Conservation (phyloP, 2,888 invertebrate genomes). For the Hymenopus coronatus region DNA sequence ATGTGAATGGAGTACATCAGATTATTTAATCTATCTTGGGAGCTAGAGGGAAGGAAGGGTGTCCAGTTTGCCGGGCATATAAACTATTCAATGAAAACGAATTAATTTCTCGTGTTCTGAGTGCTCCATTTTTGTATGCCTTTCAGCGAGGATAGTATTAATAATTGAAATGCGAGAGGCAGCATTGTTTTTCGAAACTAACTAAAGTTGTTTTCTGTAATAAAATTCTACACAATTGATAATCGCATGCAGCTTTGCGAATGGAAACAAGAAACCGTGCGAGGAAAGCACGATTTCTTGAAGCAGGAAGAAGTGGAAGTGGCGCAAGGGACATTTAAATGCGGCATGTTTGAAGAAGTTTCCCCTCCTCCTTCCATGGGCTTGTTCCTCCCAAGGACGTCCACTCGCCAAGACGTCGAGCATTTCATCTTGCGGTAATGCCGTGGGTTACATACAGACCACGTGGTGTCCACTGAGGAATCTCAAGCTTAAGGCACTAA, state of each 20-base stretch:
- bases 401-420: background rate
- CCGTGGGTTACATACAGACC: background rate
- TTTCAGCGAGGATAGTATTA: no score
- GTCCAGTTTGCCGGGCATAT: no score
- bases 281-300: background rate
- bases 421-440: background rate
- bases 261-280: background rate
- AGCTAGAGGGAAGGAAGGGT: no score
- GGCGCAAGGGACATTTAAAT: background rate
- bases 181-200: no score
- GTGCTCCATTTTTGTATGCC: no score
- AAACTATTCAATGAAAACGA: no score
- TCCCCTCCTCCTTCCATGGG: background rate
- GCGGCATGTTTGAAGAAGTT: background rate
- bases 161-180: background rate
- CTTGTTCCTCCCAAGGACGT: background rate
- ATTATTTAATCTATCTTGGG: no score
- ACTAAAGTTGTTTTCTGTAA: no score
- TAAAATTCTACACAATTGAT: no score
- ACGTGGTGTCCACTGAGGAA: background rate
- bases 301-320: background rate
- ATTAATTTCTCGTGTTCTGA: no score
- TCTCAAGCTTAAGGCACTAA: no score
- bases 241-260: background rate
- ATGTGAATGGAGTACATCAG: no score